Base-by-base conservation (phyloP, 35 echinoderm and acorn worm species). In the Apostichopus parvimensis region DNA sequence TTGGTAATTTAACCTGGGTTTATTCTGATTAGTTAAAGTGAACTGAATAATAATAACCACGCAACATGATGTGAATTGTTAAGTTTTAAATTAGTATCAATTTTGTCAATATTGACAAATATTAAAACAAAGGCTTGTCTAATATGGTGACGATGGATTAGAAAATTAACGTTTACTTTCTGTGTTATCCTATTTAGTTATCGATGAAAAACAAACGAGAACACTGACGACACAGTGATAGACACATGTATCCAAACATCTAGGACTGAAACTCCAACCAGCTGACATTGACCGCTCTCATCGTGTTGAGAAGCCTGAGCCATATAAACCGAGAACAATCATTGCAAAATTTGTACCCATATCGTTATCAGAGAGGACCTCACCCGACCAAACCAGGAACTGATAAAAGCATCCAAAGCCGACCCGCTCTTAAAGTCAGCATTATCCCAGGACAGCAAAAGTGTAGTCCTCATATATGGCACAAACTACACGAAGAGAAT, bases 401-500 rank as follows among this genome's bases (percentile, higher is more conserved):
- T 80, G 6, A 0, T 80, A 14, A 20, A 80, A 24, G 34, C 23
- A 21, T 5, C 78, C 9, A 80, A 80, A 53, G 52, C 13, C 78
- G 5, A 22, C 18, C 78, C 78, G n/a, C 23, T 80, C 34, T 18
- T 80, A 54, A 80, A 54, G 34, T 80, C 78, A 80, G 78, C 78
- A 6, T 80, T 18, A 6, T 80, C 23, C 26, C 78, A 80, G 5
- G 78, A 80, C 78, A 34, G 78, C 34, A 80, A 22, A 80, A 2
- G 54, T 26, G 34, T 80, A 80, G 78, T 26, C 21, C 78, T 80
- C 21, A 25, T 45, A 80, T 54, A 80, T 18, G 23, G 78, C 34
- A 6, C n/a, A 80, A 52, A 80, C 24, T 80, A 22, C 78, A 80
- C 78, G 9, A 80, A 80, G 25, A 80, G n/a, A 80, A 80, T 80